A percentile compares a stretch with the other conserved stretches of the same genome.
These are phyloP conservation scores for Hemicordylus capensis DNA, from an alignment of 2,113 vertebrate species.

Conservation along the genomic window DNA sequence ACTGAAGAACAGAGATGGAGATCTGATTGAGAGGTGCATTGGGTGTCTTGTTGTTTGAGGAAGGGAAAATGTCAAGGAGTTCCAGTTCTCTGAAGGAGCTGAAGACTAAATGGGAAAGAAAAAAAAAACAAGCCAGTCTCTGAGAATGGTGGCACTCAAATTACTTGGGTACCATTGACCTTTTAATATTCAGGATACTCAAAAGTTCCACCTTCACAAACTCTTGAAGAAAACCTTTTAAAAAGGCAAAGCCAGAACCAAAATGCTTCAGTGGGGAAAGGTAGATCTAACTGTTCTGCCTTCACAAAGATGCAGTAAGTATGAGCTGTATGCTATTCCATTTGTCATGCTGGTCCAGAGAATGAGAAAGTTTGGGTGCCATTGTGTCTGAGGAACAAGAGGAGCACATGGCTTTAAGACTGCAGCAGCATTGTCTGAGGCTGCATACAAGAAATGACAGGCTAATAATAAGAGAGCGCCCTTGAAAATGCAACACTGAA, in stretches of 20 bases:
- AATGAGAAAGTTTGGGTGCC: not conserved
- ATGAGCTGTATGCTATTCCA: not conserved
- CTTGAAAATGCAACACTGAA: not conserved
- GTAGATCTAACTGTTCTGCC: not conserved
- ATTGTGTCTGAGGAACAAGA: not conserved
- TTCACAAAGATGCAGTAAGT: not conserved
- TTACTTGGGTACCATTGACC: not conserved
- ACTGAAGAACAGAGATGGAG: not conserved
- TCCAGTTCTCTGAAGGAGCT: not conserved
- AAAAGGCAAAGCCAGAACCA: not conserved
- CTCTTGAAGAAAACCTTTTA: not conserved
- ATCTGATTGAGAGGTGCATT: not conserved
- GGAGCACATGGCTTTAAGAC: not conserved
- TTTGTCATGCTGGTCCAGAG: not conserved
- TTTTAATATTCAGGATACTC: conserved; percentile 1
- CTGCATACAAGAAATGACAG: not conserved
- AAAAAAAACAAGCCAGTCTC: not conserved
- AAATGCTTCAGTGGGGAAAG: not conserved
- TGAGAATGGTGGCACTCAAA: not conserved
- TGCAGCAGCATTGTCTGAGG: not conserved
- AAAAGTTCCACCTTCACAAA: not conserved
- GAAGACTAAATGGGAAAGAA: not conserved
- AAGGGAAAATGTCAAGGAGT: not conserved
- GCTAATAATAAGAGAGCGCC: not conserved
- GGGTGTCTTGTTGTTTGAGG: not conserved